A percentile compares a stretch with the other conserved stretches of the same genome.
These are phyloP conservation scores for Prunella strophiata DNA, from an alignment of 2,797 vertebrate genomes.

Conservation along the genomic window DNA sequence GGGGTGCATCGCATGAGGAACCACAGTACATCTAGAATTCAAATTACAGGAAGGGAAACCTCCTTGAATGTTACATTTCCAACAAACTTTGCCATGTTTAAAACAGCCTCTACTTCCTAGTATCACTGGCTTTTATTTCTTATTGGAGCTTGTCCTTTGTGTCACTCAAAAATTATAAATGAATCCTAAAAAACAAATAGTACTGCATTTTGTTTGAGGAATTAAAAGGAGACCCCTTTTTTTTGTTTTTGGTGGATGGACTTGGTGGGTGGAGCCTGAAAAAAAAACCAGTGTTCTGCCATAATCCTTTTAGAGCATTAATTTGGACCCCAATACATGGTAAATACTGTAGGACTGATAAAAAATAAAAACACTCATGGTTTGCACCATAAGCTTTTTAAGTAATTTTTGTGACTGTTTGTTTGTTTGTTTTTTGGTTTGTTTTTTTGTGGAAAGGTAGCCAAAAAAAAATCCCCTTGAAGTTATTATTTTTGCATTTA, in stretches of 20 bases:
- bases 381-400: conserved; percentile 70
- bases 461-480: conserved; percentile 54
- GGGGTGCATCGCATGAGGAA: not conserved
- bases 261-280: conserved; percentile 11
- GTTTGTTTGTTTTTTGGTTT: conserved; percentile 39
- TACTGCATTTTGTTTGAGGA: conserved; percentile 32
- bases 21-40: not conserved
- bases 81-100: conserved; percentile 14
- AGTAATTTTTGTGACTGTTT: conserved; percentile 61
- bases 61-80: conserved; percentile 15
- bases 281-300: conserved; percentile 50
- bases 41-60: not conserved
- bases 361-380: conserved; percentile 68
- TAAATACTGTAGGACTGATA: conserved; percentile 74
- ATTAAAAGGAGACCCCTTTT: conserved; percentile 19
- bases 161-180: conserved; percentile 55
- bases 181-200: conserved; percentile 40
- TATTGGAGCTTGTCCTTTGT: conserved; percentile 34
- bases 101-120: conserved; percentile 22
- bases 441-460: conserved; percentile 66
- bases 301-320: conserved; percentile 65
- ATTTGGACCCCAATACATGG: conserved; percentile 72
- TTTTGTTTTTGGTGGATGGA: conserved; percentile 19
- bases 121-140: conserved; percentile 17
- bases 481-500: not conserved